A percentile compares a stretch with the other conserved stretches of the same genome.
phyloP scores from a whole-genome alignment of 64 coral and sea anemone species.

The Platygyra sinensis region DNA sequence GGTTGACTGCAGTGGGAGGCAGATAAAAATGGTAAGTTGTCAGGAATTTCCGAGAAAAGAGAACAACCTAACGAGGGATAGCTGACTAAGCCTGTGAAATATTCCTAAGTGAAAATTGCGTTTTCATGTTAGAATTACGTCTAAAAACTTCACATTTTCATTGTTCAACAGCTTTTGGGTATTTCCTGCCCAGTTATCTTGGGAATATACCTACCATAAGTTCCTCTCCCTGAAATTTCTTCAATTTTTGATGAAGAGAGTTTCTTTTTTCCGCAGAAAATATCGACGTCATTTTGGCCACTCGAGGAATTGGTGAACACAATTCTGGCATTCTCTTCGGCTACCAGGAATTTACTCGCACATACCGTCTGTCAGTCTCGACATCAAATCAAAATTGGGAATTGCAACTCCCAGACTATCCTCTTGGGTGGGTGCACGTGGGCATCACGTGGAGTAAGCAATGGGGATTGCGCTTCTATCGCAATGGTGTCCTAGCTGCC shows the following conservation, averaged over 20 bases:
- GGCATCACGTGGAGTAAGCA: slow-evolving; percentile 28
- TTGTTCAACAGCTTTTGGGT: too few relatives aligned
- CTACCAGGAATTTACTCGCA: not conserved
- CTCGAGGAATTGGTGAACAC: not conserved
- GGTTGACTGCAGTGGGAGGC: too few relatives aligned
- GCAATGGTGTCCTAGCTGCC: not conserved
- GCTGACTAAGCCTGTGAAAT: too few relatives aligned
- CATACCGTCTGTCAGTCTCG: slow-evolving; percentile 11
- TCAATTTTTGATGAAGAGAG: too few relatives aligned
- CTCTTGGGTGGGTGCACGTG: slow-evolving; percentile 1
- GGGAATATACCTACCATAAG: not conserved
- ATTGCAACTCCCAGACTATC: not conserved
- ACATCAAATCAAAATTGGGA: not conserved
- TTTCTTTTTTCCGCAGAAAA: not conserved
- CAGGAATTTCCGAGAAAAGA: too few relatives aligned
- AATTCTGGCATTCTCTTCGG: not conserved
- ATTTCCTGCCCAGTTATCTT: too few relatives aligned
- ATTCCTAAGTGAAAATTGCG: too few relatives aligned
- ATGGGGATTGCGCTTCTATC: slow-evolving; percentile 16
- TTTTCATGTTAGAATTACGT: too few relatives aligned
- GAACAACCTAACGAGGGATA: too few relatives aligned
- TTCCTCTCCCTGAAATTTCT: not conserved
- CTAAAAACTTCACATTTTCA: too few relatives aligned
- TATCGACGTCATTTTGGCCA: slow-evolving; percentile 10
- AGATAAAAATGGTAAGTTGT: too few relatives aligned